A percentile compares a stretch with the other conserved stretches of the same genome.
These are phyloP conservation scores for Thryonomys swinderianus DNA, from an alignment of 2,113 vertebrate species.

Conservation along the genomic window DNA sequence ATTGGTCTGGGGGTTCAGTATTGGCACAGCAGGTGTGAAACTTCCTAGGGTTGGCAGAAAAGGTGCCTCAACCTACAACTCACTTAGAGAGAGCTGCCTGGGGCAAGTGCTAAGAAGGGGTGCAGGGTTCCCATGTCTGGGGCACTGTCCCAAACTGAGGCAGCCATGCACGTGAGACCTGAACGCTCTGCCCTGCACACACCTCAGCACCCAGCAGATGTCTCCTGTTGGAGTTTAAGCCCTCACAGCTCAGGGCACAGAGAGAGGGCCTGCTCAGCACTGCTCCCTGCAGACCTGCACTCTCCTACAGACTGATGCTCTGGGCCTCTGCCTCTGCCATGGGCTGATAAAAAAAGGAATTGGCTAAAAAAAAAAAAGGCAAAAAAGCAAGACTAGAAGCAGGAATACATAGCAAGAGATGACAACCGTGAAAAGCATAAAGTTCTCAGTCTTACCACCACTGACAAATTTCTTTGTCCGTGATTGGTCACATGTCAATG, in stretches of 20 bases:
- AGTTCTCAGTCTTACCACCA: conserved; percentile 66
- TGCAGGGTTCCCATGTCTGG: rapidly evolving
- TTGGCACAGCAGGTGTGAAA: background rate
- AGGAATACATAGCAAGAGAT: conserved; percentile 60
- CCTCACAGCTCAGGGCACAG: background rate
- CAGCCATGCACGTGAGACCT: background rate
- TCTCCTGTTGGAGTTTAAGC: background rate
- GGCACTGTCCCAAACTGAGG: rapidly evolving
- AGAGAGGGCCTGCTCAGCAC: background rate
- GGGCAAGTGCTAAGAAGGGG: background rate
- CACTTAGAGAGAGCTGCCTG: background rate
- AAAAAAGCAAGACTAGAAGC: conserved; percentile 1
- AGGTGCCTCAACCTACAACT: background rate
- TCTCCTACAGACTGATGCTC: background rate
- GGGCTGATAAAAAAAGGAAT: conserved; percentile 34
- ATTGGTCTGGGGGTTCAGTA: background rate
- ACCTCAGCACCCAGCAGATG: background rate
- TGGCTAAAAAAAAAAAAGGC: background rate
- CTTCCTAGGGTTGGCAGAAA: background rate
- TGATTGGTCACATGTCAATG: conserved; percentile 63
- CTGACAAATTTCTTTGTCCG: conserved; percentile 57
- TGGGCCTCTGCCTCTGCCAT: conserved; percentile 12
- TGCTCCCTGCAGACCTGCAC: background rate
- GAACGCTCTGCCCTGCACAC: background rate
- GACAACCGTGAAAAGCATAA: background rate